Evolutionary conservation across 2,888 invertebrate genomes (phyloP).

Genomic region (Agriotes lineatus): DNA sequence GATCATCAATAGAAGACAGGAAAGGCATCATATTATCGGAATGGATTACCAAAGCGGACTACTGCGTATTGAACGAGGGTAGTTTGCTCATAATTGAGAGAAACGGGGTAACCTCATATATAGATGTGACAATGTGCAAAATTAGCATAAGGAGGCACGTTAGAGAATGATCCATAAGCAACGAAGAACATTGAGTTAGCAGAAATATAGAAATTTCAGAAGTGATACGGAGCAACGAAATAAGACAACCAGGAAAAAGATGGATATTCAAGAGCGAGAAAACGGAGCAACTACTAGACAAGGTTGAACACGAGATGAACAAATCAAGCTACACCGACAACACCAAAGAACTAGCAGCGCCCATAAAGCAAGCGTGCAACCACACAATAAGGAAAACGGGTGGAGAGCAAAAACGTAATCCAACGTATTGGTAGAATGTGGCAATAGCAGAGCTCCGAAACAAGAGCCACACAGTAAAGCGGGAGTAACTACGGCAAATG

Average conservation of each 20-base stretch:
- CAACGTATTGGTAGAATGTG: not conserved
- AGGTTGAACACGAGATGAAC: no score
- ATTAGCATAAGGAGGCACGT: not conserved
- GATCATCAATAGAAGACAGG: no score
- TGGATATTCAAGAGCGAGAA: not conserved
- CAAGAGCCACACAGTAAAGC: not conserved
- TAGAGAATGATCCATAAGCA: not conserved
- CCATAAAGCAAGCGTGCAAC: not conserved
- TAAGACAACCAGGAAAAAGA: not conserved
- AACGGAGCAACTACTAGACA: not conserved
- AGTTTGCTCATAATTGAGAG: not conserved
- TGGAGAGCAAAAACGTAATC: not conserved
- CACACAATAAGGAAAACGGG: not conserved
- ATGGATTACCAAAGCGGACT: not conserved
- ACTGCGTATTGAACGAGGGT: not conserved
- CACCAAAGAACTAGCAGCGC: not conserved
- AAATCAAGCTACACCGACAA: no score
- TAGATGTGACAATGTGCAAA: no score
- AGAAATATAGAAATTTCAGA: no score
- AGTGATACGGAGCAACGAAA: not conserved
- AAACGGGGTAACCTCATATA: not conserved
- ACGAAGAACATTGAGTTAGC: no score
- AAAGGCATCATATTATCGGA: no score
- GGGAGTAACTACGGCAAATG: not conserved
- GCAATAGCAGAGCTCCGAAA: not conserved